Evolutionary conservation across 2,888 invertebrate genomes (phyloP).

Genomic region (Mystacides longicornis): DNA sequence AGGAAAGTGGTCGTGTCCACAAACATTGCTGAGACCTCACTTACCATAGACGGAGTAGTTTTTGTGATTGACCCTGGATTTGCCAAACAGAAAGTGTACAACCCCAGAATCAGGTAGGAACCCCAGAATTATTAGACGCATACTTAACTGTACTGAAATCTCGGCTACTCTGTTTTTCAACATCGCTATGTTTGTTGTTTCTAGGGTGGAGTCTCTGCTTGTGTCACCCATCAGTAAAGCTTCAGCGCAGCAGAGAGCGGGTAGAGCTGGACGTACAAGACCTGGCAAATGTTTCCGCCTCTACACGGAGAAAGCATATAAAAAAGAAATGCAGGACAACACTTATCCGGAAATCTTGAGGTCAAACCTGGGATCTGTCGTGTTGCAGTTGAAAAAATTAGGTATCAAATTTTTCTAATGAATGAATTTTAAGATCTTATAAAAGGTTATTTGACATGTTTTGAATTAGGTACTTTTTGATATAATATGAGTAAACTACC

Average conservation of each 20-base stretch:
- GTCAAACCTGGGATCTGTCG: conserved; percentile 94
- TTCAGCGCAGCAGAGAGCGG: conserved; percentile 96
- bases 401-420: conserved; percentile 30
- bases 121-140: neutral
- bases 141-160: neutral
- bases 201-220: conserved; percentile 90
- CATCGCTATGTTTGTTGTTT: no score
- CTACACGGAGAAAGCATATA: conserved; percentile 77
- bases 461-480: no score
- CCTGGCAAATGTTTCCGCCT: conserved; percentile 97
- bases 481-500: no score
- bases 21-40: conserved; percentile 97
- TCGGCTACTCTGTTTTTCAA: conserved; percentile 25
- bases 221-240: conserved; percentile 99
- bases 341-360: conserved; percentile 92
- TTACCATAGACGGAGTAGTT: conserved; percentile 98
- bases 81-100: conserved; percentile 91
- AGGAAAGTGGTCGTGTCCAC: conserved; percentile 94
- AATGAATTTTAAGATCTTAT: no score
- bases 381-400: conserved; percentile 95
- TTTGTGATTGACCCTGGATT: conserved; percentile 99
- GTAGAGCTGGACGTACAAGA: conserved; percentile 94
- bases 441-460: no score
- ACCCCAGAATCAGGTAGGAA: conserved; percentile 41
- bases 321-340: conserved; percentile 98